phyloP scores from a whole-genome alignment of 2,888 invertebrate genomes.

The Tortricodes alternella region DNA sequence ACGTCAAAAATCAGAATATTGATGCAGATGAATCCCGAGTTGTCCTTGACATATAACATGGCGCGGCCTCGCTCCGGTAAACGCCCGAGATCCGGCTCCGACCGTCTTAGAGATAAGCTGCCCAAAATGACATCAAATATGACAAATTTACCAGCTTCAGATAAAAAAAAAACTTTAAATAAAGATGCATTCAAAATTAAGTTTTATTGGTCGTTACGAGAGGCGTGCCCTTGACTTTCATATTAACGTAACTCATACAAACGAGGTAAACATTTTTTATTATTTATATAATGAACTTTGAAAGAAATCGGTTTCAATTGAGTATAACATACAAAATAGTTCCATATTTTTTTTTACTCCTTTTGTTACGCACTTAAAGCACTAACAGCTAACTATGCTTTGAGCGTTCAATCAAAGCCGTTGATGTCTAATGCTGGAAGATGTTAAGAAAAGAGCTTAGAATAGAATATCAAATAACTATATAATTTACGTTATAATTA shows the following conservation, averaged over 20 bases:
- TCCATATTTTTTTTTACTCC: not conserved
- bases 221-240: not conserved
- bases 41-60: conserved; percentile 43
- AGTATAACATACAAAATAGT: not conserved
- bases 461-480: too few relatives aligned
- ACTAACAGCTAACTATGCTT: too few relatives aligned
- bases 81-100: conserved; percentile 46
- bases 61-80: conserved; percentile 52
- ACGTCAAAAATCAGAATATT: not conserved
- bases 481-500: not conserved
- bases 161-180: too few relatives aligned
- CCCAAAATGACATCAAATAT: too few relatives aligned
- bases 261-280: too few relatives aligned
- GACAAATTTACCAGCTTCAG: not conserved
- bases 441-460: too few relatives aligned
- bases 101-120: not conserved
- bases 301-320: too few relatives aligned
- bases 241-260: too few relatives aligned
- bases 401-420: too few relatives aligned
- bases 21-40: not conserved
- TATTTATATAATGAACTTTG: not conserved
- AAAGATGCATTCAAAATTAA: too few relatives aligned
- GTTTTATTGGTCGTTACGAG: not conserved
- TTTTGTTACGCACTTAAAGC: too few relatives aligned
- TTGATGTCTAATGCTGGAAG: too few relatives aligned